Evolutionary conservation across 2,888 invertebrate genomes (phyloP).

Genomic region (Hecatera dysodea): DNA sequence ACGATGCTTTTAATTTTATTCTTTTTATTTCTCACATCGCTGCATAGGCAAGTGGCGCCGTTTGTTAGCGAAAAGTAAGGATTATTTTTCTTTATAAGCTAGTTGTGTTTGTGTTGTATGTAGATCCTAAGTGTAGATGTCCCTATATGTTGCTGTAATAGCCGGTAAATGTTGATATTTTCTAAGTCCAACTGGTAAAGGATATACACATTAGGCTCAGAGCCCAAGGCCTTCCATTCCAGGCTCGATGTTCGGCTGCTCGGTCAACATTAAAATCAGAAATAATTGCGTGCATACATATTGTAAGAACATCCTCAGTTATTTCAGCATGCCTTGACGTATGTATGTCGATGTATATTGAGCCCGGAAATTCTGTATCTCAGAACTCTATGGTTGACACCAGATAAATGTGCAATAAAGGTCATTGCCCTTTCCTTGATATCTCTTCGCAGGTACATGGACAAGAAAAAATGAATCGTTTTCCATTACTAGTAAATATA

Average conservation of each 20-base stretch:
- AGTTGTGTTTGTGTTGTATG: constrained; percentile 18
- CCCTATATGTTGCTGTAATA: too few species aligned
- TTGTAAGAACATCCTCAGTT: neutral
- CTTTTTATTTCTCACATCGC: constrained; percentile 39
- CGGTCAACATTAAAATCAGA: neutral
- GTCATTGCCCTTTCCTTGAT: too few species aligned
- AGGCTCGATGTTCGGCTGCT: neutral
- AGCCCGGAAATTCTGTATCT: too few species aligned
- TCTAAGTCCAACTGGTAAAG: too few species aligned
- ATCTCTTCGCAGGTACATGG: too few species aligned
- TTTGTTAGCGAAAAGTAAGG: constrained; percentile 59
- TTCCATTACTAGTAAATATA: too few species aligned
- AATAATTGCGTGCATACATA: neutral
- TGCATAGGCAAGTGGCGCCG: constrained; percentile 62
- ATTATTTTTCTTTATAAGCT: constrained; percentile 21
- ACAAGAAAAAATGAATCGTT: too few species aligned
- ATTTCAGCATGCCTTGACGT: too few species aligned
- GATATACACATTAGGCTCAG: neutral
- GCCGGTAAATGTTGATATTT: too few species aligned
- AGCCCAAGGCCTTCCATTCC: neutral
- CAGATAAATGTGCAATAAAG: too few species aligned
- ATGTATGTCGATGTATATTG: too few species aligned
- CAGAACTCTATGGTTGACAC: too few species aligned
- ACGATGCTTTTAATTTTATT: constrained; percentile 43
- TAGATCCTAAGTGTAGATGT: neutral